These are phyloP conservation scores for Myotis vivesi DNA, from an alignment of 2,797 vertebrate genomes.

Conservation along the genomic window DNA sequence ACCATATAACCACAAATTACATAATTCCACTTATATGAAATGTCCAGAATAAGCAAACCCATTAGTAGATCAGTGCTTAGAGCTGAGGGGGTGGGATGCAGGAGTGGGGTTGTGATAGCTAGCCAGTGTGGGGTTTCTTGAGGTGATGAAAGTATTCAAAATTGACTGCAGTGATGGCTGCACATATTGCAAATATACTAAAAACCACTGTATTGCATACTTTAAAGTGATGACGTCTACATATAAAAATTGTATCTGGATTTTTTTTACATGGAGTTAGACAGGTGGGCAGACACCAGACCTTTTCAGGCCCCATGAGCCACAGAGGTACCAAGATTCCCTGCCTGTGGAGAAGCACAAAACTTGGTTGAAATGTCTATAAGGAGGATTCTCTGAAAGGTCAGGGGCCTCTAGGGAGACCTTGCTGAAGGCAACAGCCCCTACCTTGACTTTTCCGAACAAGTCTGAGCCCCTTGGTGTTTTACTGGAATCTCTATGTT, in stretches of 20 bases:
- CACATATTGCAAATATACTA: not conserved
- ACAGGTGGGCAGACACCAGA: not conserved
- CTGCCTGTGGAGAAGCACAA: not conserved
- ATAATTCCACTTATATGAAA: not conserved
- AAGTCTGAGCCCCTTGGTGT: too few species aligned
- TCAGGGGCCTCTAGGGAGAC: too few species aligned
- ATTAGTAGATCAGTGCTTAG: not conserved
- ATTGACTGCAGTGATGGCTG: not conserved
- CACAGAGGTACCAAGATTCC: not conserved
- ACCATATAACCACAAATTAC: not conserved
- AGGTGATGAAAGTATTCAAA: not conserved
- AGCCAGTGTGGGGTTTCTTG: not conserved
- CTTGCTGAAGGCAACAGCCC: too few species aligned
- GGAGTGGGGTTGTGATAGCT: too few species aligned
- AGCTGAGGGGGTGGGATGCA: too few species aligned
- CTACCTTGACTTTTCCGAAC: too few species aligned
- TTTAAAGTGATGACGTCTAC: not conserved
- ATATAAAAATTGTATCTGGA: not conserved
- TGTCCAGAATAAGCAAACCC: not conserved
- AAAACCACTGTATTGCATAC: not conserved
- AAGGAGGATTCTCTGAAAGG: too few species aligned
- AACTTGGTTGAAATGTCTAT: too few species aligned
- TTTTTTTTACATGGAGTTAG: not conserved
- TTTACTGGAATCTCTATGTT: too few species aligned
- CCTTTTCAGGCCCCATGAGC: not conserved